phyloP scores from a whole-genome alignment of 2,113 vertebrate genomes.

The Menura novaehollandiae region DNA sequence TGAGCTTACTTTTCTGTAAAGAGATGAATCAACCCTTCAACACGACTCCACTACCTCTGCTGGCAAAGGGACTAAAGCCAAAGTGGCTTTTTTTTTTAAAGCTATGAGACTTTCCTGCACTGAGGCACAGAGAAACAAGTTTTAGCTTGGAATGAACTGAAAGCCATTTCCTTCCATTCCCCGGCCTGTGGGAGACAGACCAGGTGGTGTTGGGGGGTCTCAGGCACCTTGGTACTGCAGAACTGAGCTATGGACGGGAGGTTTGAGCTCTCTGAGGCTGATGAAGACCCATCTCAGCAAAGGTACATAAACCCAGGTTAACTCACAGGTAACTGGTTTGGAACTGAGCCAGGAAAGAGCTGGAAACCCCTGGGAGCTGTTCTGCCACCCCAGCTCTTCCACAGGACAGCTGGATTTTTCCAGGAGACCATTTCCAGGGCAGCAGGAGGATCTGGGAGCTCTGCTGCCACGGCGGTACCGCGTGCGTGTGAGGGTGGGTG shows the following conservation, averaged over 20 bases:
- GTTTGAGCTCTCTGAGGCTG: neutral
- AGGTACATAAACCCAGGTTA: neutral
- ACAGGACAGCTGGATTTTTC: accelerated
- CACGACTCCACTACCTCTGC: neutral
- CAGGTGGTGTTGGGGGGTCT: neutral
- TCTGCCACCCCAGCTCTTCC: neutral
- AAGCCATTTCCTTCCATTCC: neutral
- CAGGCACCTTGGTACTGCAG: neutral
- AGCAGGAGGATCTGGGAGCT: neutral
- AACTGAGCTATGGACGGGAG: accelerated
- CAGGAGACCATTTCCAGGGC: neutral
- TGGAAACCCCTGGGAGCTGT: accelerated
- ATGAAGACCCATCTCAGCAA: neutral
- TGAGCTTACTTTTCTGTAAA: neutral
- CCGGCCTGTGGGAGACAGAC: neutral
- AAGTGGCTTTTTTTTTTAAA: neutral
- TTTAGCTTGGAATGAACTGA: neutral
- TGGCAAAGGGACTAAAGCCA: neutral
- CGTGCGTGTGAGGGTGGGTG: neutral
- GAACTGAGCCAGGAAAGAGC: neutral
- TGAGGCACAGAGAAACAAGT: neutral
- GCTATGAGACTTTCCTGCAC: neutral
- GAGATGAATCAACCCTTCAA: neutral
- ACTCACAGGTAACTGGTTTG: accelerated
- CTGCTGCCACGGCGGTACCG: neutral